Percentiles rank a stretch among this genome's conserved stretches.
These are phyloP conservation scores for Dolichoris vasculosae DNA, from an alignment of 1,140 invertebrate genomes.

Conservation along the genomic window DNA sequence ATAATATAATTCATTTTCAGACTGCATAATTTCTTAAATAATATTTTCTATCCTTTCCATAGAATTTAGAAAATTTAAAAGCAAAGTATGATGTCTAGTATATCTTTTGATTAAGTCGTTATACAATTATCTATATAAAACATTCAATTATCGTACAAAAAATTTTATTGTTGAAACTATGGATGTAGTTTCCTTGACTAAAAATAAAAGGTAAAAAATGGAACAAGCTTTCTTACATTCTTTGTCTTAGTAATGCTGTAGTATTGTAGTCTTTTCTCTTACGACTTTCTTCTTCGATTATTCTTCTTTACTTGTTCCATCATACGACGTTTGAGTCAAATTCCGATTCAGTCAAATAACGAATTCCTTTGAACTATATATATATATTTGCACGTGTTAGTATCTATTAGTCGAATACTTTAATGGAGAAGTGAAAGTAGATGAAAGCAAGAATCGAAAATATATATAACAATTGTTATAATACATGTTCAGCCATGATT, in stretches of 20 bases:
- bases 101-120: not conserved
- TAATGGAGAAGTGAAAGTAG: constrained; percentile 29
- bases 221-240: constrained; percentile 40
- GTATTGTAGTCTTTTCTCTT: constrained; percentile 32
- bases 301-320: constrained; percentile 3
- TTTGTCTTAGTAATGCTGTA: not conserved
- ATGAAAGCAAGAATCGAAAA: not conserved
- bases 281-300: constrained; percentile 13
- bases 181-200: not conserved
- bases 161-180: constrained; percentile 33
- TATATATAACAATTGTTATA: not conserved
- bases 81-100: not conserved
- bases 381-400: not conserved
- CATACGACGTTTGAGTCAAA: not conserved
- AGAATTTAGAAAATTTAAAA: not conserved
- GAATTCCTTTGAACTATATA: not conserved
- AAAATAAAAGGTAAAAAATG: constrained; percentile 41
- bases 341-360: constrained; percentile 26
- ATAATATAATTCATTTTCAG: not conserved
- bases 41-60: not conserved
- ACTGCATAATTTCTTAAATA: not conserved
- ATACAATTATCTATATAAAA: not conserved
- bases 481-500: not conserved
- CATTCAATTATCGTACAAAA: constrained; percentile 7
- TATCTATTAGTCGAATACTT: constrained; percentile 21